A percentile compares a stretch with the other conserved stretches of the same genome.
phyloP scores from a whole-genome alignment of 2,888 invertebrate genomes.

The Cosmia trapezina region DNA sequence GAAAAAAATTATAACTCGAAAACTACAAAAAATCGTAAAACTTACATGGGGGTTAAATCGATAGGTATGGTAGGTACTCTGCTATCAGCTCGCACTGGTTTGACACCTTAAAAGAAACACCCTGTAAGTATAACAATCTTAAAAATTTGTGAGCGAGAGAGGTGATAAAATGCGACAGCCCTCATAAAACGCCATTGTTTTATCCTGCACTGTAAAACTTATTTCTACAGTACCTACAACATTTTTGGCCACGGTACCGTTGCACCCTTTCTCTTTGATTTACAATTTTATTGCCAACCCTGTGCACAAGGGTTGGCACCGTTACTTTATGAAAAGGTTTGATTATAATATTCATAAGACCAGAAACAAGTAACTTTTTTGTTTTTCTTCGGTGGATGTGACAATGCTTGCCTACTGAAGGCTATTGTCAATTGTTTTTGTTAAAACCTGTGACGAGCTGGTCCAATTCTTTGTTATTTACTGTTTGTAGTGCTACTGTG shows the following conservation, averaged over 20 bases:
- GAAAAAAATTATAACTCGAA: too few species aligned
- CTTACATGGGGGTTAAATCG: too few species aligned
- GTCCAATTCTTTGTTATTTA: constrained; percentile 39
- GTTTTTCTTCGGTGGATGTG: constrained; percentile 38
- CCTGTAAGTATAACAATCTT: too few species aligned
- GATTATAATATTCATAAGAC: constrained; percentile 76
- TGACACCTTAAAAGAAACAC: too few species aligned
- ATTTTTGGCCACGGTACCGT: constrained; percentile 79
- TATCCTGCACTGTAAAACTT: constrained; percentile 41
- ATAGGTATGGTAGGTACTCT: too few species aligned
- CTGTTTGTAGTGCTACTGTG: constrained; percentile 47
- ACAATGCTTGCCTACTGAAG: constrained; percentile 68
- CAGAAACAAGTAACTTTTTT: not conserved
- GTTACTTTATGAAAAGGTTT: constrained; percentile 71
- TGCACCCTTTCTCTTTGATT: constrained; percentile 75
- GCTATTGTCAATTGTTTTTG: constrained; percentile 54
- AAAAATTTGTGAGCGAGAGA: too few species aligned
- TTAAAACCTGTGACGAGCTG: constrained; percentile 11
- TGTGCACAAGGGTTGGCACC: constrained; percentile 56
- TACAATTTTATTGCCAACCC: constrained; percentile 67
- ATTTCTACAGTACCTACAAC: constrained; percentile 36
- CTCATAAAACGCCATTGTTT: constrained; percentile 36
- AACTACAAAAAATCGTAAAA: too few species aligned
- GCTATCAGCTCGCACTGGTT: too few species aligned
- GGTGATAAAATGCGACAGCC: too few species aligned